Percentiles rank a stretch among this genome's conserved stretches.
phyloP scores from a whole-genome alignment of 2,888 invertebrate species.

The Aphrophora alni region DNA sequence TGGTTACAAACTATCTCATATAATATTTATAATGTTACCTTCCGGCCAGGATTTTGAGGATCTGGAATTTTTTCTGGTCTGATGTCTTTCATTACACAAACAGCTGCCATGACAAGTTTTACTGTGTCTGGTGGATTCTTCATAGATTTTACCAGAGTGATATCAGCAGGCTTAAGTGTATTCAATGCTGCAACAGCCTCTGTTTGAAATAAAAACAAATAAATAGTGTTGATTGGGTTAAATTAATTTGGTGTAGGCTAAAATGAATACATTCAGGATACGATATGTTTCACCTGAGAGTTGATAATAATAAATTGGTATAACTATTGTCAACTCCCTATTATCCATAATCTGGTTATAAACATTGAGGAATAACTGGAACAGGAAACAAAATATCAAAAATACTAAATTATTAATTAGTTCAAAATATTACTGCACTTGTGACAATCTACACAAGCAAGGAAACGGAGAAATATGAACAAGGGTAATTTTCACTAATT shows the following conservation, averaged over 20 bases:
- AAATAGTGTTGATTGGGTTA: too few species aligned
- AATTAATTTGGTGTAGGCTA: neutral
- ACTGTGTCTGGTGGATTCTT: conserved; percentile 84
- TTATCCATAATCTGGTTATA: too few species aligned
- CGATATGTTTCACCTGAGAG: too few species aligned
- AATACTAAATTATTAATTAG: too few species aligned
- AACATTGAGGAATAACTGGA: too few species aligned
- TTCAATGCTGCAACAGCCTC: conserved; percentile 72
- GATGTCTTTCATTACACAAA: conserved; percentile 83
- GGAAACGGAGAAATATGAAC: too few species aligned
- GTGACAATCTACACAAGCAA: too few species aligned
- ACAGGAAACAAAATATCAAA: too few species aligned
- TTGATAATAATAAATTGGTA: too few species aligned
- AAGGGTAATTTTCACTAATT: too few species aligned
- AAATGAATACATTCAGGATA: neutral
- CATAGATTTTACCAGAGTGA: conserved; percentile 87
- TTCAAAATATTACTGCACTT: too few species aligned
- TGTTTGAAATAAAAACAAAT: conserved; percentile 26
- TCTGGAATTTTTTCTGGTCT: conserved; percentile 79
- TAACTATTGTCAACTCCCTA: too few species aligned
- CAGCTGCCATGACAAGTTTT: conserved; percentile 82
- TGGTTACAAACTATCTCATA: neutral
- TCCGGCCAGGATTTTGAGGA: conserved; percentile 62
- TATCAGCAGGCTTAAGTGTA: conserved; percentile 85
- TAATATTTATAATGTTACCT: conserved; percentile 51